Evolutionary conservation across 2,888 invertebrate genomes (phyloP), one percentile per base, ranked within the genome.

Genomic region (Lamellibrachia columna): DNA sequence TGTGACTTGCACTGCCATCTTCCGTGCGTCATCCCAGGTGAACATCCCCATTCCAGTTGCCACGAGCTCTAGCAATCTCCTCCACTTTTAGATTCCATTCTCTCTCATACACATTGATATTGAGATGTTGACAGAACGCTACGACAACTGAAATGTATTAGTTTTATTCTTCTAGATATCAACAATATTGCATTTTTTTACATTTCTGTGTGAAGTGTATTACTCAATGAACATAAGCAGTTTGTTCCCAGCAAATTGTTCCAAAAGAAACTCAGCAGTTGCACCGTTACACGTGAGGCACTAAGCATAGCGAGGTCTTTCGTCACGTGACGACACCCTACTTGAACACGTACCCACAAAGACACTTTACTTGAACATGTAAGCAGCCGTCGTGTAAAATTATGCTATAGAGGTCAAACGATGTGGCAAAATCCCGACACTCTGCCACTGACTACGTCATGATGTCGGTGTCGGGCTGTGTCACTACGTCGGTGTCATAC

Each of bases 211-310:
- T 75, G n/a, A 15, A 75, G 15, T 75, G n/a, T 11, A 75, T 22
- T 15, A 75, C n/a, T 75, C 15, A 75, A 15, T 15, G 55, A 22
- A 75, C 22, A 75, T 15, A 75, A 75, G 22, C 15, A 75, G 6
- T n/a, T 75, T 15, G 2, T 22, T 75, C 75, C 60, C 75, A 75
- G n/a, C 75, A 75, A 75, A 75, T 75, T 75, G 75, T 22, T 75
- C n/a, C 75, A 75, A 22, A 75, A 75, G 22, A 75, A 75, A 75
- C 75, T 75, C 75, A 75, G n/a, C 75, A 75, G 75, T 75, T 75
- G 22, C 75, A 75, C 2, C 22, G 2, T n/a, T 75, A 75, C 4
- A 75, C 75, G n/a, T 15, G 22, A 75, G 22, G 15, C 75, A 11
- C 22, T 75, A 75, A 75, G 6, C n/a, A 75, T 22, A 75, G n/a